Conservation (phyloP, 2,888 invertebrate species). For the Chymomyza fuscimana region DNA sequence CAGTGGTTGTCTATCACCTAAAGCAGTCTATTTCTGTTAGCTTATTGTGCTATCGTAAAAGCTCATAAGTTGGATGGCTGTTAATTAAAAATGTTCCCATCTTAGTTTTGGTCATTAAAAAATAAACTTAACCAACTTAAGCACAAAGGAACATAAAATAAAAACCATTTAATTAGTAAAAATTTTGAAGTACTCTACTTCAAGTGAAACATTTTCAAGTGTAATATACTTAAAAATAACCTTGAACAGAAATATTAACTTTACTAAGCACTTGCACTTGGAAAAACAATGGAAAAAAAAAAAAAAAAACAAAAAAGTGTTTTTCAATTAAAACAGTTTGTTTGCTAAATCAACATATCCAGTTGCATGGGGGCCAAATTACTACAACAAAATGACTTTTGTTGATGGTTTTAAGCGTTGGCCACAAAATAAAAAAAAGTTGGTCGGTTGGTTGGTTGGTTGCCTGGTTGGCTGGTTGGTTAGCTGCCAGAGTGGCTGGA, state of each 20-base stretch:
- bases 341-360: constrained; percentile 67
- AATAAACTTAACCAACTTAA: not conserved
- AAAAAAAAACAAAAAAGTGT: not conserved
- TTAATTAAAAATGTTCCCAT: too few relatives aligned
- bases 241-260: not conserved
- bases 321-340: constrained; percentile 68
- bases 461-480: constrained; percentile 19
- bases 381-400: constrained; percentile 55
- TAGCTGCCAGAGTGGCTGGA: constrained; percentile 16
- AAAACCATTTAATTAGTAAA: not conserved
- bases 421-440: constrained; percentile 49
- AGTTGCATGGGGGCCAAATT: constrained; percentile 27
- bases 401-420: constrained; percentile 53
- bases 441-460: constrained; percentile 51
- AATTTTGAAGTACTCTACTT: not conserved
- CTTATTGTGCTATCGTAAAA: too few relatives aligned
- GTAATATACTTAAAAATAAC: not conserved
- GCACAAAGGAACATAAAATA: not conserved
- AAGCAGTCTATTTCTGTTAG: too few relatives aligned
- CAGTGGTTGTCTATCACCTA: too few relatives aligned
- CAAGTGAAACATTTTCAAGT: not conserved
- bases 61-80: too few relatives aligned
- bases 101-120: too few relatives aligned
- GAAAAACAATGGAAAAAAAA: not conserved
- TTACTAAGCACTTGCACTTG: not conserved